Evolutionary conservation across 2,888 invertebrate genomes (phyloP).

Genomic region (Balanococcus diminutus): DNA sequence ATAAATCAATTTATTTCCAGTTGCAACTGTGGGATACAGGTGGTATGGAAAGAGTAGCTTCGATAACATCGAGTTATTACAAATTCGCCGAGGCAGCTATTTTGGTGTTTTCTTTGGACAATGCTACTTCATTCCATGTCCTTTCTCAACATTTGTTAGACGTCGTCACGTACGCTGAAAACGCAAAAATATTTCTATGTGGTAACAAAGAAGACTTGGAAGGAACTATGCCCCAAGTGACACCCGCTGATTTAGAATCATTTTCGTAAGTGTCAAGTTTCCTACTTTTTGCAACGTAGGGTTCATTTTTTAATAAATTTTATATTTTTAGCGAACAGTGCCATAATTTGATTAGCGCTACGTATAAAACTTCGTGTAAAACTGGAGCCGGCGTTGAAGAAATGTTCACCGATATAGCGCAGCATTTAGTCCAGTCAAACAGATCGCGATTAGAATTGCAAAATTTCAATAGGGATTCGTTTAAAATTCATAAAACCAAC

Average conservation of each 20-base stretch:
- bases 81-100: constrained; percentile 95
- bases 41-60: constrained; percentile 94
- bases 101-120: constrained; percentile 87
- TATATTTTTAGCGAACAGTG: constrained; percentile 84
- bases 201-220: constrained; percentile 89
- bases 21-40: constrained; percentile 96
- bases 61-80: constrained; percentile 93
- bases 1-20: constrained; percentile 65
- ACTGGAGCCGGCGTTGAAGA: constrained; percentile 83
- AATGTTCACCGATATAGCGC: constrained; percentile 89
- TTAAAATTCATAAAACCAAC: constrained; percentile 59
- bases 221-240: constrained; percentile 75
- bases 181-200: constrained; percentile 92
- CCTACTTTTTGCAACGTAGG: background rate
- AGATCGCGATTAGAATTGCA: constrained; percentile 83
- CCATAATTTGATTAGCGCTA: constrained; percentile 85
- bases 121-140: constrained; percentile 89
- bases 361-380: constrained; percentile 89
- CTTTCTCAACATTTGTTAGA: constrained; percentile 91
- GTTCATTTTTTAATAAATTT: background rate
- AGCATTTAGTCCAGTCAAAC: constrained; percentile 78
- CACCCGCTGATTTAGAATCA: constrained; percentile 84
- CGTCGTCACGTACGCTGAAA: constrained; percentile 91
- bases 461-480: constrained; percentile 70
- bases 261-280: constrained; percentile 72